Base-by-base conservation (phyloP, 1,140 invertebrate species). In the Drosophila subpulchrella region DNA sequence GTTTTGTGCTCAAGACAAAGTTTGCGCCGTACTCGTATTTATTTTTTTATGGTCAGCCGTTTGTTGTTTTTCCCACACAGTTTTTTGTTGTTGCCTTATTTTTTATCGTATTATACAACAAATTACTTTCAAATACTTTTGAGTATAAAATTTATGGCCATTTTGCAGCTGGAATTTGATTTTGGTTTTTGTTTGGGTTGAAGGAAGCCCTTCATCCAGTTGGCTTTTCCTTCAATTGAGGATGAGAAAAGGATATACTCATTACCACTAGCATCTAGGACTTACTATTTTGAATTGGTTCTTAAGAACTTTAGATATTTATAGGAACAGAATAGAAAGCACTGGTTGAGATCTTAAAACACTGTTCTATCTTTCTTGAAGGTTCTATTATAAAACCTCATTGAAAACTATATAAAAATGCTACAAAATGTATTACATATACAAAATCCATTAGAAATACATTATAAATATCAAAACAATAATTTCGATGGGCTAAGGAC, bases 101-200 rank as follows among this genome's bases (percentile, higher is more conserved):
- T 80, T 75, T 75, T 86, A 78, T 81, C 60, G 60, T 66, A 59
- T 86, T 81, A 81, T 51, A 55, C 55, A 77, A 68, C 61, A 84
- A 85, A 85, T 84, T 84, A 82, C 78, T 88, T 82, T 75, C 54
- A 71, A 88, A 85, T 85, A 82, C 83, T 85, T 82, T 61, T 57
- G 47, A 83, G 63, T 67, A 61, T 50, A 56, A 56, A 66, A 88
- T 85, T 85, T 85, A 82, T 86, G 63, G 41, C 17, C 51, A 44
- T 71, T 75, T 67, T 75, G 53, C 53, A 65, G 51, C 66, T 58
- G 39, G 36, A 53, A 62, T 81, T 78, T 77, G 44, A 81, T 63
- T 76, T 62, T 71, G 51, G 38, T 54, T 68, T 46, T 30, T 55
- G 51, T 51, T 60, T 65, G 46, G 41, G 20, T 12, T 13, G 17